Conservation (phyloP, 2,888 invertebrate genomes). For the Rhagium mordax region DNA sequence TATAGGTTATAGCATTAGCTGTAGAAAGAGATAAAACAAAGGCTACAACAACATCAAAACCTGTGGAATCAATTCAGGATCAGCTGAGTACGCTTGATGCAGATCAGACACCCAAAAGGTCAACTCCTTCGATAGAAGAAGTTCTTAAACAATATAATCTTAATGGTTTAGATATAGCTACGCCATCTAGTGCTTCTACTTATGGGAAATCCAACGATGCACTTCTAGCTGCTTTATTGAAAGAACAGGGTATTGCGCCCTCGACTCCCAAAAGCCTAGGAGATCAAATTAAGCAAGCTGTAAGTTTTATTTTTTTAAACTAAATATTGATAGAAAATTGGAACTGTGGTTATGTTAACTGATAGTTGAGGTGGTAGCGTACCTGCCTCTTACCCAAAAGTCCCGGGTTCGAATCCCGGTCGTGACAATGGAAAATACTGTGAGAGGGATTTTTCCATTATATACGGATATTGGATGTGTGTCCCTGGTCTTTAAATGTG, state of each 20-base stretch:
- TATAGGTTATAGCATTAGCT: constrained; percentile 65
- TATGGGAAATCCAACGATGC: constrained; percentile 80
- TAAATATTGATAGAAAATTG: too few species aligned
- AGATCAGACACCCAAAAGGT: constrained; percentile 42
- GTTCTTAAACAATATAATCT: constrained; percentile 65
- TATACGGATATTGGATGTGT: too few species aligned
- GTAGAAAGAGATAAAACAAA: constrained; percentile 57
- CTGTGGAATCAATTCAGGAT: constrained; percentile 57
- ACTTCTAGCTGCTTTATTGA: constrained; percentile 78
- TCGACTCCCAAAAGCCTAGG: constrained; percentile 72
- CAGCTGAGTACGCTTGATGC: constrained; percentile 46
- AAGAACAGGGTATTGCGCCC: constrained; percentile 82
- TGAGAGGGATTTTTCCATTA: too few species aligned
- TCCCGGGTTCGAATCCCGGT: too few species aligned
- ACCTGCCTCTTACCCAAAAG: too few species aligned
- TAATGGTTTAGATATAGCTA: constrained; percentile 54
- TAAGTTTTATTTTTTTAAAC: constrained; percentile 42
- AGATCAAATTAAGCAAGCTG: constrained; percentile 51
- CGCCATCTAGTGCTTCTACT: constrained; percentile 58
- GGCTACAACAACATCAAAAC: constrained; percentile 43
- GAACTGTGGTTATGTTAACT: too few species aligned
- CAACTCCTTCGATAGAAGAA: constrained; percentile 59
- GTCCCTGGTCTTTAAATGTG: too few species aligned
- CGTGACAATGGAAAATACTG: too few species aligned
- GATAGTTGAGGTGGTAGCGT: too few species aligned